These are phyloP conservation scores for Sclerurus mexicanus DNA, from an alignment of 2,113 vertebrate species.

Conservation along the genomic window DNA sequence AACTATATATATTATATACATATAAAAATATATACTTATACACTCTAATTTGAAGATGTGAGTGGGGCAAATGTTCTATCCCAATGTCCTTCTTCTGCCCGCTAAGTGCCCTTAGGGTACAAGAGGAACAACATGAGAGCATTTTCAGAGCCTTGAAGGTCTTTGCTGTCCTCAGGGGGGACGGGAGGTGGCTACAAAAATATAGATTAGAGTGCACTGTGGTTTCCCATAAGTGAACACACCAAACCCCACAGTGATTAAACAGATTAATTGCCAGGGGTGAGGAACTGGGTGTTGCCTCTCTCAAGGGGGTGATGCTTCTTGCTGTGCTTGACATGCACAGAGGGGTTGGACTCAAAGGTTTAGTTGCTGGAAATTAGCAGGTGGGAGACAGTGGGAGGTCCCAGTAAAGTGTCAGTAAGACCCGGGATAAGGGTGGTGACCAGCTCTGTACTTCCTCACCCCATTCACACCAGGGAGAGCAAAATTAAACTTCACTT, in stretches of 20 bases:
- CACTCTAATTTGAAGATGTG: neutral
- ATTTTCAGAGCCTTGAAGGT: neutral
- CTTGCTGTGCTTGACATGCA: neutral
- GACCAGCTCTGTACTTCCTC: neutral
- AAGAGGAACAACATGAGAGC: neutral
- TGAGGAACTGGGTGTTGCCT: neutral
- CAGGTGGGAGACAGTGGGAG: neutral
- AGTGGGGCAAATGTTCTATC: neutral
- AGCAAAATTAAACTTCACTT: neutral
- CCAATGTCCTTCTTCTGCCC: neutral
- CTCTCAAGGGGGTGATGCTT: neutral
- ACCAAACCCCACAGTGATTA: neutral
- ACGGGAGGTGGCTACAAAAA: neutral
- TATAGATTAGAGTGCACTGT: neutral
- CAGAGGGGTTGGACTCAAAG: neutral
- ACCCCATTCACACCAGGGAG: neutral
- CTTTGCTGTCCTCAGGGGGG: neutral
- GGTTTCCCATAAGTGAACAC: neutral
- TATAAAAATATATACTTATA: neutral
- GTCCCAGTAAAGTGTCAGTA: neutral
- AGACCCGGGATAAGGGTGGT: neutral
- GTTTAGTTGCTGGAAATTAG: neutral
- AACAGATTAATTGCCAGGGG: neutral
- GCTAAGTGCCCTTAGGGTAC: neutral
- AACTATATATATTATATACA: neutral